Percentiles rank a stretch among this genome's conserved stretches.
These are phyloP conservation scores for Tyria jacobaeae DNA, from an alignment of 2,888 invertebrate genomes.

Conservation along the genomic window DNA sequence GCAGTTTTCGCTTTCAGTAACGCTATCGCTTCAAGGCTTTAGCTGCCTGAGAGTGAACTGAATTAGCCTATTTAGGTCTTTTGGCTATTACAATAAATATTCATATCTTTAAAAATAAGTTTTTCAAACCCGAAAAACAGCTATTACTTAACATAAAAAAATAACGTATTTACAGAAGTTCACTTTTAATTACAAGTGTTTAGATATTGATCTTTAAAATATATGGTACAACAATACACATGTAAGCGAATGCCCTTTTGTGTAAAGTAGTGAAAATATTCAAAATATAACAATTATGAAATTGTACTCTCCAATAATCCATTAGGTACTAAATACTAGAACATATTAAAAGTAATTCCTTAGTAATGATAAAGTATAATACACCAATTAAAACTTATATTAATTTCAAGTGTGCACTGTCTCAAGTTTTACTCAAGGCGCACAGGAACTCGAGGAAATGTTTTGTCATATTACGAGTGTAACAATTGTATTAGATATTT, in stretches of 20 bases:
- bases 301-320: no score
- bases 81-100: neutral
- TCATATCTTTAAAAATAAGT: neutral
- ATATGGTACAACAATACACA: no score
- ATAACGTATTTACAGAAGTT: no score
- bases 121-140: neutral
- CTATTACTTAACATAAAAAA: no score
- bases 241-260: no score
- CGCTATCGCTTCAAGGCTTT: neutral
- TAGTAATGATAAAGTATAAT: neutral
- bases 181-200: no score
- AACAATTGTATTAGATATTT: conserved; percentile 52
- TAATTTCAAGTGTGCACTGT: conserved; percentile 33
- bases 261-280: no score
- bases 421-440: conserved; percentile 38
- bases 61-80: neutral
- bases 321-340: no score
- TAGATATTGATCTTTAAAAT: no score
- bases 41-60: neutral
- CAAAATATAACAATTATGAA: no score
- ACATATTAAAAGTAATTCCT: neutral
- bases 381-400: conserved; percentile 24
- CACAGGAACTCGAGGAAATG: conserved; percentile 28
- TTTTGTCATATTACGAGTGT: conserved; percentile 43
- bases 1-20: neutral